Evolutionary conservation across 2,113 vertebrate genomes (phyloP).

Genomic region (Miniopterus natalensis): DNA sequence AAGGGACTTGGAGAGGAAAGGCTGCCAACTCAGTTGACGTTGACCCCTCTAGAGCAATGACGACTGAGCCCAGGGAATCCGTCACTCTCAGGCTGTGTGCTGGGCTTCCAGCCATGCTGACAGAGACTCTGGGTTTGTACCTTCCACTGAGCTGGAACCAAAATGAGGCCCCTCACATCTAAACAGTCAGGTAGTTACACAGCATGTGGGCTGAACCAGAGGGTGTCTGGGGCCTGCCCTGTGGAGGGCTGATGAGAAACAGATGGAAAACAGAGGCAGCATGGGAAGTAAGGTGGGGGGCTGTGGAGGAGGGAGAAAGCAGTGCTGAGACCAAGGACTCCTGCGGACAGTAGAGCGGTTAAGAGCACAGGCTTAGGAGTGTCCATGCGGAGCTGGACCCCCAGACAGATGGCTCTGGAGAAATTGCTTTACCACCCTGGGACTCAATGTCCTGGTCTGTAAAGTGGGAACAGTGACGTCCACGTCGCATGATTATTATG

Average conservation of each 20-base stretch:
- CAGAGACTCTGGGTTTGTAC: neutral
- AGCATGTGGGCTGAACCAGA: neutral
- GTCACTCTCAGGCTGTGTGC: neutral
- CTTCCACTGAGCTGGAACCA: neutral
- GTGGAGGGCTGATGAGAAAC: neutral
- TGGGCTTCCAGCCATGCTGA: neutral
- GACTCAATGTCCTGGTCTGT: neutral
- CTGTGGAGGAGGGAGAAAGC: neutral
- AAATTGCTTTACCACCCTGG: neutral
- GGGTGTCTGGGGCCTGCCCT: neutral
- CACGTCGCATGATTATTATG: too few species aligned
- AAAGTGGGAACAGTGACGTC: neutral
- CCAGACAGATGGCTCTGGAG: neutral
- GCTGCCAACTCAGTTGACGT: neutral
- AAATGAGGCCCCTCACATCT: neutral
- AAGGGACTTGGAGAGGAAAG: neutral
- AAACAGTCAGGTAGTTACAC: neutral
- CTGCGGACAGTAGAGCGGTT: accelerated
- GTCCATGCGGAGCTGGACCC: neutral
- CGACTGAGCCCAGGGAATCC: neutral
- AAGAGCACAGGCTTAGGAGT: neutral
- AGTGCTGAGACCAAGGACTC: neutral
- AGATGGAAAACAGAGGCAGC: neutral
- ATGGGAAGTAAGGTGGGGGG: neutral
- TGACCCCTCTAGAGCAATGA: neutral